These are phyloP conservation scores for Anabas testudineus DNA, from an alignment of 2,797 vertebrate genomes.

Conservation along the genomic window DNA sequence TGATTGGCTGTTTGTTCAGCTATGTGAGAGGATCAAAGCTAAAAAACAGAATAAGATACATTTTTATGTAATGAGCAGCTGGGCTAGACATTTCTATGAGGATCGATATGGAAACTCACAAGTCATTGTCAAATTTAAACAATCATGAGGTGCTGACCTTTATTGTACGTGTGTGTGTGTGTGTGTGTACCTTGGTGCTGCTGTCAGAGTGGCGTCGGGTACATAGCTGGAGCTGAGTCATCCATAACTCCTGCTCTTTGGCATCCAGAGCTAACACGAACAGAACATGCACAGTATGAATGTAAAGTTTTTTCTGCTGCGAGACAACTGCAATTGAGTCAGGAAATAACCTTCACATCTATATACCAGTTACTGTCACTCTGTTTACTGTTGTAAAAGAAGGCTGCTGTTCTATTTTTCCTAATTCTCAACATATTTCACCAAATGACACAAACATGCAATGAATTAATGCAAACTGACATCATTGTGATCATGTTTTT, in stretches of 20 bases:
- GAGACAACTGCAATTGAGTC: no score
- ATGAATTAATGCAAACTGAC: no score
- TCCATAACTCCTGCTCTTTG: conserved; percentile 91
- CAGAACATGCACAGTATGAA: conserved; percentile 3
- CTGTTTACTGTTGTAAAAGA: no score
- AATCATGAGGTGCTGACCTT: not conserved
- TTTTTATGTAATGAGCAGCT: not conserved
- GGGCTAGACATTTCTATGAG: no score
- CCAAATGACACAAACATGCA: no score
- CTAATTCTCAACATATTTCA: no score
- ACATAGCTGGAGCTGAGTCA: conserved; percentile 92
- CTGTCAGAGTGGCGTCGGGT: conserved; percentile 90
- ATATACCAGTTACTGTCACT: no score
- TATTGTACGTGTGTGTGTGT: not conserved
- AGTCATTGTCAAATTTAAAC: not conserved
- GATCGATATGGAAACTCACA: not conserved
- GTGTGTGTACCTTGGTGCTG: conserved; percentile 86
- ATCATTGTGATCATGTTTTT: no score
- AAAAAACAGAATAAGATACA: not conserved
- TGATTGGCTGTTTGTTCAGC: not conserved
- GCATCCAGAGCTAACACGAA: conserved; percentile 85
- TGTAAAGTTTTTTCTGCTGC: no score
- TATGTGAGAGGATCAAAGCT: not conserved
- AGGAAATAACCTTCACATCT: no score
- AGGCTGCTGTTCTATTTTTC: no score